Percentiles rank a stretch among this genome's conserved stretches.
Conservation (phyloP, 2,797 vertebrate genomes). For the Esox masquinongy region DNA sequence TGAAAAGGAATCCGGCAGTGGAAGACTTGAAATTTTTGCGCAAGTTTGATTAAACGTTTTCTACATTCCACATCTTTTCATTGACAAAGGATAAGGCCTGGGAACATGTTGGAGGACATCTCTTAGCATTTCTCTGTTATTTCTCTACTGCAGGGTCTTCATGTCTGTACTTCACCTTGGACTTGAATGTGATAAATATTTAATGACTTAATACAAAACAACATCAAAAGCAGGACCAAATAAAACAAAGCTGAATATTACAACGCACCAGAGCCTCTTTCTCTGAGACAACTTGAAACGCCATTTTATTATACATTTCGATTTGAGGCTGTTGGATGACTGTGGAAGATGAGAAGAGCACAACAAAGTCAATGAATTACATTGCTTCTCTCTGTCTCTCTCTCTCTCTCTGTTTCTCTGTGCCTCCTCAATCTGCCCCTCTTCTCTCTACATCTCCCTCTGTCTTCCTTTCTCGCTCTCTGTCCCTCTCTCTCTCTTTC, state of each 20-base stretch:
- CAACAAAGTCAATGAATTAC: conserved; percentile 22
- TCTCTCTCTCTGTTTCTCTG: neutral
- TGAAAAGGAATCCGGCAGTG: conserved; percentile 42
- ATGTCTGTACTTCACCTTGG: neutral
- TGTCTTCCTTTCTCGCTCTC: no score
- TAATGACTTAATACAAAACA: neutral
- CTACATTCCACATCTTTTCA: conserved; percentile 50
- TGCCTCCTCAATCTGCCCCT: neutral
- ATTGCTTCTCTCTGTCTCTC: neutral
- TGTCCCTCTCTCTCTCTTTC: conserved; percentile 25
- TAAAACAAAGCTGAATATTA: neutral
- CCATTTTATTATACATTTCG: conserved; percentile 1
- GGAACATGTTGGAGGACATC: conserved; percentile 44
- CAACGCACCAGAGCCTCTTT: neutral
- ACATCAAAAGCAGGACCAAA: neutral
- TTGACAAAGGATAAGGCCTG: conserved; percentile 68
- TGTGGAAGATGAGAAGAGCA: conserved; percentile 15
- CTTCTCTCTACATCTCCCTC: neutral
- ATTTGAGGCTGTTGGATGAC: conserved; percentile 9
- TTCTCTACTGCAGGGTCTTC: neutral
- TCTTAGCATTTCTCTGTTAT: neutral
- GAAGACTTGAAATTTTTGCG: conserved; percentile 48
- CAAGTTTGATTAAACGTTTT: conserved; percentile 21
- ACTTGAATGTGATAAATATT: neutral
- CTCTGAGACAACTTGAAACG: neutral